These are phyloP conservation scores for Philypnodon macrostomus DNA, from an alignment of 2,797 vertebrate genomes.

Conservation along the genomic window DNA sequence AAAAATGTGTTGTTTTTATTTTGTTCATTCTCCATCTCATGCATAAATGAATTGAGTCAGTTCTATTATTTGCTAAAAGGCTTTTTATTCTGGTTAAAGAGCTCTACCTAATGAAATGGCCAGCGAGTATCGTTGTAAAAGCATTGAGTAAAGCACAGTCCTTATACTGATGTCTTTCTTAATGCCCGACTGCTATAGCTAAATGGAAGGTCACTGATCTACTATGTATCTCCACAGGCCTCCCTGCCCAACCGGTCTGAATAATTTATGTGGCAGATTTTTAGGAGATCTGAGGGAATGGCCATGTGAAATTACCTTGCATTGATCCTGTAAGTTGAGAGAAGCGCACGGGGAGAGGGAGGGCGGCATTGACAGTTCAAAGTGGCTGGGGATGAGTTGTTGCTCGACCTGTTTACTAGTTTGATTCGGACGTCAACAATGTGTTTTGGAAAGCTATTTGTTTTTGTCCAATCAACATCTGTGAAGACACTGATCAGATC, in stretches of 20 bases:
- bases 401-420: conserved; percentile 28
- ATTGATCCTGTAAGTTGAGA: conserved; percentile 65
- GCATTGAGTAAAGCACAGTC: conserved; percentile 13
- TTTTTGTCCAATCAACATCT: conserved; percentile 62
- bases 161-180: conserved; percentile 26
- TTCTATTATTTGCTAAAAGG: no score
- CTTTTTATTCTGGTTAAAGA: no score
- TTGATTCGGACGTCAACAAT: conserved; percentile 48
- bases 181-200: conserved; percentile 41
- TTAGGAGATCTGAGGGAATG: conserved; percentile 60
- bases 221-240: conserved; percentile 48
- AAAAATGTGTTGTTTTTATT: no score
- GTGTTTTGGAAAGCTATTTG: conserved; percentile 34
- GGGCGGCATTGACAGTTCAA: conserved; percentile 27
- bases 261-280: conserved; percentile 70
- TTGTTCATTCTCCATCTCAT: no score
- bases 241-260: conserved; percentile 48
- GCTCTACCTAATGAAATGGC: no score
- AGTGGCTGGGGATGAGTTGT: conserved; percentile 23
- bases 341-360: conserved; percentile 13
- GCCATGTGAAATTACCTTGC: conserved; percentile 65
- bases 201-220: conserved; percentile 63
- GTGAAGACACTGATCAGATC: conserved; percentile 45
- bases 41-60: no score
- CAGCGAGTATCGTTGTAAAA: no score